Percentiles rank a stretch among this genome's conserved stretches.
Conservation (phyloP, 2,113 vertebrate genomes). For the Dromaius novaehollandiae region DNA sequence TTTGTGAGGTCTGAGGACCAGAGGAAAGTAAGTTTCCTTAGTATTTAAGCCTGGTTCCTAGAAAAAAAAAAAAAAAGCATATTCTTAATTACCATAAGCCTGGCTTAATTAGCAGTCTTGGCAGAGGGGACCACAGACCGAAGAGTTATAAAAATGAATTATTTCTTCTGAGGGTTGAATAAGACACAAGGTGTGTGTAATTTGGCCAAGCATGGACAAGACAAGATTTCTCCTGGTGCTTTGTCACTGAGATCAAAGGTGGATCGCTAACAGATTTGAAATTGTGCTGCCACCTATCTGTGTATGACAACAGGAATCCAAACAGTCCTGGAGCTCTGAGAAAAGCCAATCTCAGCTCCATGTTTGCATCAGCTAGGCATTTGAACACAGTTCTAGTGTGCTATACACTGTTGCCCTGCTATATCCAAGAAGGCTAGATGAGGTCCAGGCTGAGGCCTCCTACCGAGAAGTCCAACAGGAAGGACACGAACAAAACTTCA, state of each 20-base stretch:
- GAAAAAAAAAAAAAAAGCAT: not conserved
- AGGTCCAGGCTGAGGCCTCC: not conserved
- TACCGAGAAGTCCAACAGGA: not conserved
- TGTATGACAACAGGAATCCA: not conserved
- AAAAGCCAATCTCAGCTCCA: not conserved
- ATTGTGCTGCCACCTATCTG: not conserved
- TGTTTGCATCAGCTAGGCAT: accelerated
- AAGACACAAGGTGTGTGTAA: accelerated
- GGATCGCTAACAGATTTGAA: not conserved
- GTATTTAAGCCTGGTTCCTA: not conserved
- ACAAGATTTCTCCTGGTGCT: not conserved
- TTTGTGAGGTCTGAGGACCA: not conserved
- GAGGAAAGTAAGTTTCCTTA: not conserved
- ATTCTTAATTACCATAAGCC: not conserved
- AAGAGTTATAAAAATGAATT: not conserved
- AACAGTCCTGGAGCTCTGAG: not conserved
- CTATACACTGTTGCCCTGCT: not conserved
- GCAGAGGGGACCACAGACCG: not conserved
- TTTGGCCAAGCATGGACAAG: not conserved
- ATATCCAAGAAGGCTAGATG: not conserved
- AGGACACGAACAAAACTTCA: not conserved
- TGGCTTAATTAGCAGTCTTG: not conserved
- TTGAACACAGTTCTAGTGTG: accelerated
- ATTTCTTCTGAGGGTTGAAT: not conserved
- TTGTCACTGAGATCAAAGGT: not conserved